Conservation (phyloP, 2,888 invertebrate genomes). For the Synanthedon andrenaeformis region DNA sequence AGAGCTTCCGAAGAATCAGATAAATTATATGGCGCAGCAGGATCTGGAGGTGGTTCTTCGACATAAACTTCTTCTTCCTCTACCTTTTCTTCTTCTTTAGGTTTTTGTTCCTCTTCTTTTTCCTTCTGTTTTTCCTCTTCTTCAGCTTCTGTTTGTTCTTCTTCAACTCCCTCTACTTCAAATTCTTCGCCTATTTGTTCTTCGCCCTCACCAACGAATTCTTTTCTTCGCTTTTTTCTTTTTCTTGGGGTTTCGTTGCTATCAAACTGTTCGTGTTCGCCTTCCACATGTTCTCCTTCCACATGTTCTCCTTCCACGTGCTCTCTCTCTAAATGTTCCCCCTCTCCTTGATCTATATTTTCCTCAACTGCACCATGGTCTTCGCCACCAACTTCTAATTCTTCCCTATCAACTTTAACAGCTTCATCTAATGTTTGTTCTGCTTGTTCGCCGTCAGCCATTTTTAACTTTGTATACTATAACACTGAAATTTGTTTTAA, state of each 20-base stretch:
- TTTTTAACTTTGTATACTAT: constrained; percentile 6
- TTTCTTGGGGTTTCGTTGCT: constrained; percentile 13
- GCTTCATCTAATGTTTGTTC: constrained; percentile 2
- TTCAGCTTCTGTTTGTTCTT: constrained; percentile 14
- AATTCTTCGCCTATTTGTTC: constrained; percentile 15
- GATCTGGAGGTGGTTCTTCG: constrained; percentile 50
- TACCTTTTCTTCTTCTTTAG: constrained; percentile 20
- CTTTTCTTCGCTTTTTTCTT: constrained; percentile 16
- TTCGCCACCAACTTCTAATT: constrained; percentile 2
- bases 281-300: constrained; percentile 11
- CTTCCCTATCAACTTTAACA: constrained; percentile 2
- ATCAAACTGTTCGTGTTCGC: constrained; percentile 1
- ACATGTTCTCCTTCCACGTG: constrained; percentile 17
- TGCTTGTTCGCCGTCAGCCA: constrained; percentile 14
- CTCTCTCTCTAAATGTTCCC: constrained; percentile 9
- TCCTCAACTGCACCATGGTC: constrained; percentile 10
- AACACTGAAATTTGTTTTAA: background rate
- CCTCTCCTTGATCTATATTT: constrained; percentile 1
- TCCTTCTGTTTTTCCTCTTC: constrained; percentile 14
- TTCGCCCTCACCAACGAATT: constrained; percentile 19
- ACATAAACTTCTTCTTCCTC: constrained; percentile 40
- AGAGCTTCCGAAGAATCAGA: constrained; percentile 48
- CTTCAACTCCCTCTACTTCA: constrained; percentile 10
- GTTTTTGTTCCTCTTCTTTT: constrained; percentile 16
- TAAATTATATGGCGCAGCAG: constrained; percentile 49